phyloP scores from a whole-genome alignment of 2,113 vertebrate genomes.

The Anseranas semipalmata region DNA sequence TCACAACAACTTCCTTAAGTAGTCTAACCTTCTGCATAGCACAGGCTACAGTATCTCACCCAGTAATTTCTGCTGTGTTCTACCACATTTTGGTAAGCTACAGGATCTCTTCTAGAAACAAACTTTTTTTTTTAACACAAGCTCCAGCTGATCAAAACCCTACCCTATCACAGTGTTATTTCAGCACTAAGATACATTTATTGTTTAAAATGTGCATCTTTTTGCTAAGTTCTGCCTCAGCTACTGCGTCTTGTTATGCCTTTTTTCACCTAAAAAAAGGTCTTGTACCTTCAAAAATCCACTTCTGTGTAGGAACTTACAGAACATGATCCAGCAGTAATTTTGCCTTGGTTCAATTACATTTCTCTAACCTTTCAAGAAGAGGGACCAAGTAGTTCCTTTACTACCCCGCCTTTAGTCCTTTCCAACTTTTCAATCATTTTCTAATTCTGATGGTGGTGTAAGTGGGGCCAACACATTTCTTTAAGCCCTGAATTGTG shows the following conservation, averaged over 20 bases:
- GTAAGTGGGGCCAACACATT: not conserved
- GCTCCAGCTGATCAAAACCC: not conserved
- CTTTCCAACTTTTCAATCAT: not conserved
- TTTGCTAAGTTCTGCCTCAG: not conserved
- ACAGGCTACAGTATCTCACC: not conserved
- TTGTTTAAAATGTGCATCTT: not conserved
- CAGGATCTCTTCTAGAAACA: not conserved
- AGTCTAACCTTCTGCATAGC: not conserved
- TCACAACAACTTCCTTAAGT: not conserved
- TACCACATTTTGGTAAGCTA: not conserved
- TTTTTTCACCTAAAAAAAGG: not conserved
- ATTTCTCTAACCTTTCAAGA: not conserved
- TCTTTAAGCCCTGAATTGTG: not conserved
- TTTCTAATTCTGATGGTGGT: not conserved
- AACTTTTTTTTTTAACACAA: not conserved
- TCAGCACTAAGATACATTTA: not conserved
- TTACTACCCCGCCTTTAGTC: not conserved
- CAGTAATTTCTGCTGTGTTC: not conserved
- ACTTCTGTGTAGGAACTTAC: not conserved
- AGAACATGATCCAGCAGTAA: not conserved
- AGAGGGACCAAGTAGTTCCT: not conserved
- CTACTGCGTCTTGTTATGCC: not conserved
- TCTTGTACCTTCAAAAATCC: not conserved
- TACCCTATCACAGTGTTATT: not conserved
- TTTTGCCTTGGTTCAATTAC: not conserved